phyloP scores from a whole-genome alignment of 1,140 invertebrate genomes.

The Branchinecta lynchi region DNA sequence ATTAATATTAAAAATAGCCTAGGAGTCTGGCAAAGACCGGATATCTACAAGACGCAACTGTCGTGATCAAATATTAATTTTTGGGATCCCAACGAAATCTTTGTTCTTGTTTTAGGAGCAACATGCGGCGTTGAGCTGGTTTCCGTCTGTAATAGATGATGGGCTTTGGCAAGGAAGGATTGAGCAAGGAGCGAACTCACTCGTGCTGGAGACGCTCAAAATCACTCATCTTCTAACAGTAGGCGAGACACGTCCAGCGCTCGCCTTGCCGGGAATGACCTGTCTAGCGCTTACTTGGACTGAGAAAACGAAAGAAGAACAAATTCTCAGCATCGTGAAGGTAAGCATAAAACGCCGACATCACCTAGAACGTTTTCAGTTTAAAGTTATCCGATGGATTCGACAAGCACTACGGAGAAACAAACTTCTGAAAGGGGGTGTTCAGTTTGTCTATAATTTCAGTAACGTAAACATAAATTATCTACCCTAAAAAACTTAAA shows the following conservation, averaged over 20 bases:
- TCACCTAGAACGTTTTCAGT: too few relatives aligned
- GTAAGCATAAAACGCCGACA: neutral
- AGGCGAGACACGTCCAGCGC: constrained; percentile 25
- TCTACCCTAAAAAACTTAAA: too few relatives aligned
- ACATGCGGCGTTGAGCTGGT: constrained; percentile 26
- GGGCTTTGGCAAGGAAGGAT: constrained; percentile 27
- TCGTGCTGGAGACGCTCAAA: constrained; percentile 24
- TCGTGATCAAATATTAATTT: too few relatives aligned
- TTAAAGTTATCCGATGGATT: too few relatives aligned
- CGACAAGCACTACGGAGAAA: too few relatives aligned
- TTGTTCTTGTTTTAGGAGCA: constrained; percentile 12
- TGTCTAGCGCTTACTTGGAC: constrained; percentile 26
- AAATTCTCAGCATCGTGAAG: neutral
- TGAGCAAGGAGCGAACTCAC: constrained; percentile 26
- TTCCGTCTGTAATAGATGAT: constrained; percentile 26
- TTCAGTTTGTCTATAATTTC: too few relatives aligned
- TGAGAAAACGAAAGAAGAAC: constrained; percentile 19
- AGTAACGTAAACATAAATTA: too few relatives aligned
- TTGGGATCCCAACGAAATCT: too few relatives aligned
- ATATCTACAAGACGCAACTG: too few relatives aligned
- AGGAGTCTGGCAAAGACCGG: too few relatives aligned
- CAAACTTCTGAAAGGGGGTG: too few relatives aligned
- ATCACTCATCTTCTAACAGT: constrained; percentile 28
- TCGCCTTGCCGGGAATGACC: constrained; percentile 26
- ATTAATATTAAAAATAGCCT: too few relatives aligned